Evolutionary conservation across 2,797 vertebrate genomes (phyloP), one percentile per base, ranked within the genome.

Genomic region (Coilia nasus): DNA sequence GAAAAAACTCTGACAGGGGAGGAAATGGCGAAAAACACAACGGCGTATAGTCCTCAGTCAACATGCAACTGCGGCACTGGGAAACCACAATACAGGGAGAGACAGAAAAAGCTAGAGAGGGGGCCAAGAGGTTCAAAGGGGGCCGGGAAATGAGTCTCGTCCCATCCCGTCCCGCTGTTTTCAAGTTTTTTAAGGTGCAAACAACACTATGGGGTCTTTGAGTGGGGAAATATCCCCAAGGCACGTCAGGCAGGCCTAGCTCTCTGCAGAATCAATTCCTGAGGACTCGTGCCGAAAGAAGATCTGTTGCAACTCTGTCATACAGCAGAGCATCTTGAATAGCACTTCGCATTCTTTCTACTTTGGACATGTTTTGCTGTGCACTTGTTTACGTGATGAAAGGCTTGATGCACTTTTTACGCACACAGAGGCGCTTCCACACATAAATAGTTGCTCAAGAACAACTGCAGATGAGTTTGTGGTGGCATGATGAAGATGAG

Each of bases 21-120:
- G 88, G 87, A 89, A 90, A 90, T 81, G 86, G 86, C 75, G 83
- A 84, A 50, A 81, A 88, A 86, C 84, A 83, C 85, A 88, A 87
- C 81, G 41, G 62, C 75, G 19, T 12, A 50, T 17, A 46, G 71
- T 83, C 57, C 80, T 87, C 86, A 88, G 81, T 87, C 84, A 88
- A 87, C 85, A 87, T 84, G 84, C 87, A 89, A 85, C 87, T 64
- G 44, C 85, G 83, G 46, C 46, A 78, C 80, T 81, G 50, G n/a
- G 62, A 44, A 78, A 78, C 71, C 71, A 78, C 71, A 78, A 41
- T 19, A 78, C 71, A 54, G 50, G 14, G 35, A 78, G 35, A 44
- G 71, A 44, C 0, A 44, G 31, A 41, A 35, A 21, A 78, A 78
- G 35, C 7, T 17, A 28, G 9, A 54, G 28, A 10, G 35, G 71